These are phyloP conservation scores for Luidia sarsii DNA, from an alignment of 53 echinoderm and acorn worm genomes.

Conservation along the genomic window DNA sequence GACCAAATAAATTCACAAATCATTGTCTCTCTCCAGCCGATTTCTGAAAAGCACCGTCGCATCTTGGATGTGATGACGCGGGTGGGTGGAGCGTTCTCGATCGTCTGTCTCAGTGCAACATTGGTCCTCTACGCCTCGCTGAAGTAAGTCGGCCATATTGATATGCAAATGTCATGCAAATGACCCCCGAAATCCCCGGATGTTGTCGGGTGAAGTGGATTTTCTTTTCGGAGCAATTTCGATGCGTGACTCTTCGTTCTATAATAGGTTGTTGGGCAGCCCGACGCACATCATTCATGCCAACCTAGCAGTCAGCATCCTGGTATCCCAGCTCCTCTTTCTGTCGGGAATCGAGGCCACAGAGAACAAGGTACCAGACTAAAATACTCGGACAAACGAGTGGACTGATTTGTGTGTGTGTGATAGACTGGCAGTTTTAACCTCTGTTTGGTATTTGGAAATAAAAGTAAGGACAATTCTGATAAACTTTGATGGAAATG, in stretches of 20 bases:
- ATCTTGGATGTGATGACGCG: conserved; percentile 58
- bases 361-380: conserved; percentile 4
- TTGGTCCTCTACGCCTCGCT: conserved; percentile 51
- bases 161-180: too few relatives aligned
- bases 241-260: too few relatives aligned
- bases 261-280: conserved; percentile 16
- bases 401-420: too few relatives aligned
- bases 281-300: conserved; percentile 47
- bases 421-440: background rate
- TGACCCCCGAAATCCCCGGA: too few relatives aligned
- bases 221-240: too few relatives aligned
- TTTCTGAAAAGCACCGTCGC: conserved; percentile 25
- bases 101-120: conserved; percentile 50
- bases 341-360: conserved; percentile 49
- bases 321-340: conserved; percentile 46
- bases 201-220: too few relatives aligned
- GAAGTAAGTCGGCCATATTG: conserved; percentile 50
- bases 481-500: background rate
- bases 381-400: too few relatives aligned
- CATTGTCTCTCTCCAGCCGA: background rate
- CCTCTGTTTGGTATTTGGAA: background rate
- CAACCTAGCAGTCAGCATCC: conserved; percentile 53
- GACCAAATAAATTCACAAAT: too few relatives aligned
- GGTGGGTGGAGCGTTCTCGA: conserved; percentile 52
- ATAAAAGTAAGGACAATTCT: background rate